phyloP scores from a whole-genome alignment of 2,888 invertebrate species.

The Peribatodes rhomboidaria region DNA sequence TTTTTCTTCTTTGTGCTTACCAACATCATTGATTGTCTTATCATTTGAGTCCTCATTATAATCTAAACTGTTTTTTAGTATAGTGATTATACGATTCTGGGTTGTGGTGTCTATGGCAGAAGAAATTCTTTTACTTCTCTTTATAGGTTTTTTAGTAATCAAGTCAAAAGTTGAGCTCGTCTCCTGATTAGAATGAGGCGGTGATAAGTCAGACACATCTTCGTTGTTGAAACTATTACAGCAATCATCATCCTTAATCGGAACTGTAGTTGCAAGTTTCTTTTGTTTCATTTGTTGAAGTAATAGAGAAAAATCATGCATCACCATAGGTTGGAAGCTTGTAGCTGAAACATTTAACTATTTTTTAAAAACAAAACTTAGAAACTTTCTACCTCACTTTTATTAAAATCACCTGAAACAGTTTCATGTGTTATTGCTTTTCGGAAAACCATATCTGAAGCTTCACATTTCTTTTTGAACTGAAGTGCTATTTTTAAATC shows the following conservation, averaged over 20 bases:
- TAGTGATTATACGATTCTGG: slow-evolving; percentile 13
- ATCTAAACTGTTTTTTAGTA: slow-evolving; percentile 14
- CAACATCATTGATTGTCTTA: slow-evolving; percentile 15
- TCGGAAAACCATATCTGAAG: slow-evolving; percentile 47
- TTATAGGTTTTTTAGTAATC: slow-evolving; percentile 5
- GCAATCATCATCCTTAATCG: slow-evolving; percentile 27
- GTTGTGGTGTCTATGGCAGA: slow-evolving; percentile 2
- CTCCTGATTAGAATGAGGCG: not conserved
- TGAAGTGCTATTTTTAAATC: slow-evolving; percentile 48
- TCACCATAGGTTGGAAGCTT: slow-evolving; percentile 39
- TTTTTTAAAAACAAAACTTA: not conserved
- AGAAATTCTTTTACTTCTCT: slow-evolving; percentile 5
- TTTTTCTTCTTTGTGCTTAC: slow-evolving; percentile 14
- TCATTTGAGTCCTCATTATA: slow-evolving; percentile 8
- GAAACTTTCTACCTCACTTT: not conserved
- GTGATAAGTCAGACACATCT: slow-evolving; percentile 10
- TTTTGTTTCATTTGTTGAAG: slow-evolving; percentile 47
- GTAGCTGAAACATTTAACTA: slow-evolving; percentile 25
- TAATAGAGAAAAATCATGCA: slow-evolving; percentile 47
- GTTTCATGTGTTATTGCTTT: slow-evolving; percentile 42
- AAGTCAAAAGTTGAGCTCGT: not conserved
- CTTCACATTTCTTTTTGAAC: slow-evolving; percentile 52
- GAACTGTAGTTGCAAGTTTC: slow-evolving; percentile 23
- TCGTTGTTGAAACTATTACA: slow-evolving; percentile 21
- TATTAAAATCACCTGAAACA: slow-evolving; percentile 25